Evolutionary conservation across 2,888 invertebrate species (phyloP).

Genomic region (Philaethria dido): DNA sequence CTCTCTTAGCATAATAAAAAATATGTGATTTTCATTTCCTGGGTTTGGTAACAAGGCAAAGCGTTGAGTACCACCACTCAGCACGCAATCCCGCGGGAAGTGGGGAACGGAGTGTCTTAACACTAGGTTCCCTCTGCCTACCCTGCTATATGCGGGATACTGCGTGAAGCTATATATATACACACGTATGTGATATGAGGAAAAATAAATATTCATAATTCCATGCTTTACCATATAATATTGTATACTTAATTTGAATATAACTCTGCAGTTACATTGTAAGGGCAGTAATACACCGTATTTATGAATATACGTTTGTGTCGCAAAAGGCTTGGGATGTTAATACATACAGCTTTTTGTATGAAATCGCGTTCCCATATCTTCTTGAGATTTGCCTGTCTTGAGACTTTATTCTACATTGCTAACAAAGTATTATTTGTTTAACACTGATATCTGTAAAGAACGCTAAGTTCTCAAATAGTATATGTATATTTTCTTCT

Average conservation of each 20-base stretch:
- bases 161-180: not conserved
- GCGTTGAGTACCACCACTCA: no score
- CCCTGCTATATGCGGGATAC: not conserved
- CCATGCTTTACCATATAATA: not conserved
- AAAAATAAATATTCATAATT: not conserved
- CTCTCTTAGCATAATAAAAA: no score
- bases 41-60: no score
- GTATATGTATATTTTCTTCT: no score
- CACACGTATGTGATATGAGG: not conserved
- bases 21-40: no score
- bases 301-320: constrained; percentile 11
- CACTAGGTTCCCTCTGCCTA: no score
- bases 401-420: not conserved
- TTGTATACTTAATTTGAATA: not conserved
- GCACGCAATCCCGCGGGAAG: no score
- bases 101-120: no score
- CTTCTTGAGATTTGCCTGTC: not conserved
- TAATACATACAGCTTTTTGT: constrained; percentile 15
- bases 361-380: not conserved
- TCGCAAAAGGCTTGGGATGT: not conserved
- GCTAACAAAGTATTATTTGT: not conserved
- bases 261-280: constrained; percentile 9
- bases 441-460: no score
- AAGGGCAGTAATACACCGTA: constrained; percentile 12
- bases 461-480: no score